A percentile compares a stretch with the other conserved stretches of the same genome.
Conservation (phyloP, 2,888 invertebrate genomes). For the Anoncus sp. region DNA sequence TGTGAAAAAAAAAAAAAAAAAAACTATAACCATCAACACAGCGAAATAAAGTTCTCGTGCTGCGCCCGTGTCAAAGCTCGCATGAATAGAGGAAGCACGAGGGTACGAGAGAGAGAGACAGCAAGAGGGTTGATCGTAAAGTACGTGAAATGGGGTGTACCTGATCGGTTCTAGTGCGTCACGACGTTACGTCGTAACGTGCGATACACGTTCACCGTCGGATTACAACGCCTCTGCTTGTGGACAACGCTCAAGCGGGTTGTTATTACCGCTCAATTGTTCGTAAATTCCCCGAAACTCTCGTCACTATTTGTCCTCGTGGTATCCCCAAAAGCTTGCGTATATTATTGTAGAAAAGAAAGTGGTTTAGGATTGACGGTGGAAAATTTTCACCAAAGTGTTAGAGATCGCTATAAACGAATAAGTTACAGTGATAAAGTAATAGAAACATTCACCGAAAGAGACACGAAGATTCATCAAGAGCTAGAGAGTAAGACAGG, state of each 20-base stretch:
- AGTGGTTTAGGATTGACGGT: constrained; percentile 2
- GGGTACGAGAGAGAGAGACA: constrained; percentile 4
- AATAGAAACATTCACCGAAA: neutral
- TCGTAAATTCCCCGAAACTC: constrained; percentile 7
- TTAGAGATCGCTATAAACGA: no score
- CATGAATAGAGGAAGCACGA: neutral
- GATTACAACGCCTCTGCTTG: constrained; percentile 17
- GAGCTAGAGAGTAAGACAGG: no score
- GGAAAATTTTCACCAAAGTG: constrained; percentile 18
- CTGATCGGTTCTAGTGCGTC: constrained; percentile 50
- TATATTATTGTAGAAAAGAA: constrained; percentile 11
- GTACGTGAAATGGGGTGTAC: constrained; percentile 41
- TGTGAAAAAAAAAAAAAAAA: no score
- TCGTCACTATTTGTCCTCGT: neutral
- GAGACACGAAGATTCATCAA: constrained; percentile 7
- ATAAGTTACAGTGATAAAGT: neutral
- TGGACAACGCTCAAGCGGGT: neutral
- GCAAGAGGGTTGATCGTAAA: neutral
- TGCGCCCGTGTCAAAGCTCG: neutral
- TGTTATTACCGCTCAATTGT: neutral
- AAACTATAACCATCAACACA: no score
- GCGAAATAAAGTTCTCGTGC: neutral
- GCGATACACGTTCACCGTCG: constrained; percentile 52
- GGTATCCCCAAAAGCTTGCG: neutral
- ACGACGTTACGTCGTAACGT: constrained; percentile 46